Conservation (phyloP, 1,140 invertebrate genomes). For the Trigoniulus corallinus region DNA sequence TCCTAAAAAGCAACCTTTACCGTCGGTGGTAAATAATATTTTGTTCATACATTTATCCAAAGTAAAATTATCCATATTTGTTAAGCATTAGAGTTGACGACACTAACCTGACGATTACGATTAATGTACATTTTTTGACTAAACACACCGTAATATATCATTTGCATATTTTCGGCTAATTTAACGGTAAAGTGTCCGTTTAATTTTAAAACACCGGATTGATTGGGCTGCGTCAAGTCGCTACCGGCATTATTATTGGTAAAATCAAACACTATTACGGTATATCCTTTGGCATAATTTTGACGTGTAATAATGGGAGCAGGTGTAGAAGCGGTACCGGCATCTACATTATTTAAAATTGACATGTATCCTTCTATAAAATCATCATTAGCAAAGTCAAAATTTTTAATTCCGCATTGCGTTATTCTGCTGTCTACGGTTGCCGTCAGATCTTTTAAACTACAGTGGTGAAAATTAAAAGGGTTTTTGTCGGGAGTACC, state of each 20-base stretch:
- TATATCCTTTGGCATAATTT: neutral
- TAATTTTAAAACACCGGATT: neutral
- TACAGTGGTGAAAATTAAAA: neutral
- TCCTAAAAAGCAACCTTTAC: neutral
- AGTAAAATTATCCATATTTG: neutral
- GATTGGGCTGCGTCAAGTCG: neutral
- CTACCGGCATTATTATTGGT: neutral
- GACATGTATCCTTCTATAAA: neutral
- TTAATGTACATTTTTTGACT: neutral
- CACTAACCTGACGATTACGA: neutral
- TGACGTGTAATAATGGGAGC: neutral
- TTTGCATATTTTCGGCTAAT: neutral
- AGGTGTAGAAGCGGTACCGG: neutral
- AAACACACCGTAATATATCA: neutral
- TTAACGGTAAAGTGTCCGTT: neutral
- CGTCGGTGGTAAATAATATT: neutral
- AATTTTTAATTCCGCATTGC: neutral
- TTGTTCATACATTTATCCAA: neutral
- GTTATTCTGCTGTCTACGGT: neutral
- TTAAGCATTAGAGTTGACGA: neutral
- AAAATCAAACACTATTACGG: neutral
- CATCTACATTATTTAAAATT: neutral
- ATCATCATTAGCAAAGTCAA: neutral
- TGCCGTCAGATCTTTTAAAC: neutral
- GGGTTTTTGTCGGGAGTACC: neutral